Conservation (phyloP, 2,113 vertebrate species). For the Charadrius vociferus region DNA sequence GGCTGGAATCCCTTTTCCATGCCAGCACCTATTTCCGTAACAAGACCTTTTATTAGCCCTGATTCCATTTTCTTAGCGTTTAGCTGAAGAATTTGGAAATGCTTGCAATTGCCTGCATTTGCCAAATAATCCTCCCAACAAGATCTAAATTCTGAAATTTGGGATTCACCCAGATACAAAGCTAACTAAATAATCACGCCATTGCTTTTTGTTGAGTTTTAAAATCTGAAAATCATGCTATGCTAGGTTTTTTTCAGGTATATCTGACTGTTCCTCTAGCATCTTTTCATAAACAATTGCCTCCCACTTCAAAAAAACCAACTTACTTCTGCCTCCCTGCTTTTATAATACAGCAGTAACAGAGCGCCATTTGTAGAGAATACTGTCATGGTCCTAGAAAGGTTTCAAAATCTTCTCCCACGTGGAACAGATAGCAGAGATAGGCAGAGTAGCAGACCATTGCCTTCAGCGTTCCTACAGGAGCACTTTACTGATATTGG, state of each 20-base stretch:
- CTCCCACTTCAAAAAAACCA: neutral
- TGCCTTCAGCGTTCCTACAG: neutral
- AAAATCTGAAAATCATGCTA: neutral
- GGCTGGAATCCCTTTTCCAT: neutral
- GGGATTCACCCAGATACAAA: neutral
- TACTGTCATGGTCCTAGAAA: neutral
- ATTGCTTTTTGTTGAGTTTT: neutral
- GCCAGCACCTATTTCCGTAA: slow-evolving; percentile 34
- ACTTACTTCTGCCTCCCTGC: neutral
- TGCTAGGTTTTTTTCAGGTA: neutral
- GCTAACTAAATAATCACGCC: neutral
- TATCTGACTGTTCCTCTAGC: neutral
- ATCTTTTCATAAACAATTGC: neutral
- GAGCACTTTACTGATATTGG: neutral
- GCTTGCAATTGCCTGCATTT: neutral
- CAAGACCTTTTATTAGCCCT: slow-evolving; percentile 8
- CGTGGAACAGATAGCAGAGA: neutral
- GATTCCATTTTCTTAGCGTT: neutral
- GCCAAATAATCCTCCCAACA: neutral
- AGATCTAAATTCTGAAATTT: neutral
- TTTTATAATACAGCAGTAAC: neutral
- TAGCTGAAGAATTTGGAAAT: neutral
- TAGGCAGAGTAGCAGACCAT: neutral
- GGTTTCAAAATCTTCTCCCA: neutral
- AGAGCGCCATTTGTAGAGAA: neutral